phyloP scores from a whole-genome alignment of 1,140 invertebrate genomes.

The Ditylenchus dipsaci region DNA sequence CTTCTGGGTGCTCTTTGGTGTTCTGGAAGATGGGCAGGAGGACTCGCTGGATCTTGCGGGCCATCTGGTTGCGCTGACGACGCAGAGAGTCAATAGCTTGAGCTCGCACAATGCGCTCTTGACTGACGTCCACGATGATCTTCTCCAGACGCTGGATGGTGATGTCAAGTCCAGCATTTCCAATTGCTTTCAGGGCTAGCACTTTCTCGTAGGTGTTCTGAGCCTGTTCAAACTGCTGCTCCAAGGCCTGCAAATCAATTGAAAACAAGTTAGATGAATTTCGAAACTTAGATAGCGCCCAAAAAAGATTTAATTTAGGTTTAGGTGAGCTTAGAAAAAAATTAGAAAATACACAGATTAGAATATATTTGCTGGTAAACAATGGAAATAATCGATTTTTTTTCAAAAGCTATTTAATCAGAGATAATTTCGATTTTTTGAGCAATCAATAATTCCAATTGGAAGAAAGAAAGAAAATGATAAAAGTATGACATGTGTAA shows the following conservation, averaged over 20 bases:
- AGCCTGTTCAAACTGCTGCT: constrained; percentile 26
- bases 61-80: constrained; percentile 21
- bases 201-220: constrained; percentile 43
- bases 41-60: constrained; percentile 35
- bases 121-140: constrained; percentile 26
- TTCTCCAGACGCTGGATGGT: constrained; percentile 27
- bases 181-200: constrained; percentile 35
- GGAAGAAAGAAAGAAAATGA: too few species aligned
- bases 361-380: too few species aligned
- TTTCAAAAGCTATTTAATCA: too few species aligned
- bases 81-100: constrained; percentile 35
- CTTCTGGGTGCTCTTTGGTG: constrained; percentile 33
- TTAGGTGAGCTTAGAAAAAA: too few species aligned
- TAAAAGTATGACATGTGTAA: too few species aligned
- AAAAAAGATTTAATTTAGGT: too few species aligned
- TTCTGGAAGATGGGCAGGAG: constrained; percentile 44
- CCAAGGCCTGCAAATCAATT: constrained; percentile 21
- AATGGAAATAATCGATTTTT: too few species aligned
- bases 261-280: too few species aligned
- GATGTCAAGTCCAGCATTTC: constrained; percentile 44
- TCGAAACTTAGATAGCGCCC: too few species aligned
- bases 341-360: too few species aligned
- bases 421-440: too few species aligned
- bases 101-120: constrained; percentile 29
- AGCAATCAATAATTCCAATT: too few species aligned